phyloP scores from a whole-genome alignment of 2,888 invertebrate genomes.

The Patella ulyssiponensis region DNA sequence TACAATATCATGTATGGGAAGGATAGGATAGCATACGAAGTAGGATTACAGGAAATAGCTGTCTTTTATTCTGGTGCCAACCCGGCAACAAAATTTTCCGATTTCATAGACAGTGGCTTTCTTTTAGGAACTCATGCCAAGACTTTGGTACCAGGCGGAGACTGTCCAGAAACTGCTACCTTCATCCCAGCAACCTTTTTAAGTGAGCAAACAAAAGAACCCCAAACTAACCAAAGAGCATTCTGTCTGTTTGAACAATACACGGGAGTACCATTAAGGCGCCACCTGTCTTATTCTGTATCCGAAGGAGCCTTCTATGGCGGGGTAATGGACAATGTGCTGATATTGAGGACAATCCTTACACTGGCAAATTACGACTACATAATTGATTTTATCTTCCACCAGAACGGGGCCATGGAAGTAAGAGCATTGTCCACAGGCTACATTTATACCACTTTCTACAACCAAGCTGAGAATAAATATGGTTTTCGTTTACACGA shows the following conservation, averaged over 20 bases:
- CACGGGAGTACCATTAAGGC: constrained; percentile 56
- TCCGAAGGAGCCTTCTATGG: constrained; percentile 46
- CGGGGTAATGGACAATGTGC: constrained; percentile 51
- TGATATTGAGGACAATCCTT: constrained; percentile 52
- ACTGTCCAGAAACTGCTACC: constrained; percentile 60
- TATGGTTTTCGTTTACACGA: constrained; percentile 55
- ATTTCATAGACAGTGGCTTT: constrained; percentile 54
- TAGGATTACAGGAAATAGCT: constrained; percentile 61
- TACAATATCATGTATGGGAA: constrained; percentile 55
- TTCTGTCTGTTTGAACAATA: constrained; percentile 65
- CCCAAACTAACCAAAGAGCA: constrained; percentile 30
- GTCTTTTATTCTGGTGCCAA: constrained; percentile 57
- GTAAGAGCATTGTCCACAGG: constrained; percentile 56
- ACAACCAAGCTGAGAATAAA: constrained; percentile 32
- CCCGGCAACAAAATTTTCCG: constrained; percentile 44
- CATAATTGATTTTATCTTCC: constrained; percentile 61
- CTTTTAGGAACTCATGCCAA: constrained; percentile 48
- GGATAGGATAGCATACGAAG: constrained; percentile 63
- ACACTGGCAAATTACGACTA: constrained; percentile 64
- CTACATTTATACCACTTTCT: constrained; percentile 54
- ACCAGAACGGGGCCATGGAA: constrained; percentile 60
- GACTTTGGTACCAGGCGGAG: constrained; percentile 56
- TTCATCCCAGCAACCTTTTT: constrained; percentile 42
- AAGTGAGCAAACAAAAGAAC: constrained; percentile 28
- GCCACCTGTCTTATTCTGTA: constrained; percentile 47